Conservation (phyloP, 2,888 invertebrate genomes). For the Poecilus cupreus region DNA sequence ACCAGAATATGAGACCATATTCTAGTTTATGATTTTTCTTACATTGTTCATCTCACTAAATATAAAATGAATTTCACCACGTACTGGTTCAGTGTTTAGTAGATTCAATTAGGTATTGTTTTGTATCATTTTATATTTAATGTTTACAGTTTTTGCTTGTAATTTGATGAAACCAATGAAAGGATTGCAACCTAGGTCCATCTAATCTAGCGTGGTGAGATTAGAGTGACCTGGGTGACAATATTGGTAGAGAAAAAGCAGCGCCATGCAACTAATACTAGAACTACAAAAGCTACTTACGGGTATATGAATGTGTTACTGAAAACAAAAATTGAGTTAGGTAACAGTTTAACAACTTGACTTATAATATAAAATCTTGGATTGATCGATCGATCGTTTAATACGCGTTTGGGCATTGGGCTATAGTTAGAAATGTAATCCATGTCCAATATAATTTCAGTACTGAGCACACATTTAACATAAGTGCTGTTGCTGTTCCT, state of each 20-base stretch:
- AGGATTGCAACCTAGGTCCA: background rate
- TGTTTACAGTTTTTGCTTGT: no score
- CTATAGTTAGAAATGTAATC: slow-evolving; percentile 16
- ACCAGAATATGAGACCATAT: no score
- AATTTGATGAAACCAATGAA: background rate
- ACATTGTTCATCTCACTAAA: no score
- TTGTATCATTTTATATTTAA: no score
- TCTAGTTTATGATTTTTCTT: no score
- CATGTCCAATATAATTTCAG: slow-evolving; percentile 42
- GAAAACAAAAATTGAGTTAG: slow-evolving; percentile 55
- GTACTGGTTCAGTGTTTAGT: no score
- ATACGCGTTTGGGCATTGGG: slow-evolving; percentile 32
- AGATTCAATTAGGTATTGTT: no score
- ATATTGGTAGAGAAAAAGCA: slow-evolving; percentile 3
- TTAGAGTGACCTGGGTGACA: background rate
- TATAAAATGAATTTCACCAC: no score
- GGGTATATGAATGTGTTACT: slow-evolving; percentile 58
- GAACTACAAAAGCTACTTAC: slow-evolving; percentile 53
- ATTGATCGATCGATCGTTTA: background rate
- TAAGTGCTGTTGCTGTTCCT: background rate
- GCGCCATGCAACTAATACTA: slow-evolving; percentile 44
- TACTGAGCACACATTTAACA: background rate
- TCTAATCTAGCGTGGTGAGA: background rate
- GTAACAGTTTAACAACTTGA: slow-evolving; percentile 37
- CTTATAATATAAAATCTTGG: slow-evolving; percentile 17